Conservation (phyloP, 2,113 vertebrate species). For the Dendrocopos noguchii region DNA sequence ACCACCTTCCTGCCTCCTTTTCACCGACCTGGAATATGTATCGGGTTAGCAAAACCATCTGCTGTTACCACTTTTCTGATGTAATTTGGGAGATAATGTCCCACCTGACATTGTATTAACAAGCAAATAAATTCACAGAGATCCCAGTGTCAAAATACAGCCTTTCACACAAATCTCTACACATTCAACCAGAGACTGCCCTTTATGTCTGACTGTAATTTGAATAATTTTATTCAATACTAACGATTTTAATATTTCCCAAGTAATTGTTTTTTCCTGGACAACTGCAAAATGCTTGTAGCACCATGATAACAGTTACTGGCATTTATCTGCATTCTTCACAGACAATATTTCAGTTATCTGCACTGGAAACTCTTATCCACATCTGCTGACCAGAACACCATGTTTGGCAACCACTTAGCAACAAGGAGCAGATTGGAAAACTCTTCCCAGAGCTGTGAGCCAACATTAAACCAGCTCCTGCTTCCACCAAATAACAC, state of each 20-base stretch:
- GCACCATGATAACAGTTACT: not conserved
- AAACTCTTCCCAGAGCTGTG: not conserved
- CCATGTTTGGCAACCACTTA: not conserved
- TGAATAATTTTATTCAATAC: not conserved
- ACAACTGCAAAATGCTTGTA: not conserved
- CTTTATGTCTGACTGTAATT: not conserved
- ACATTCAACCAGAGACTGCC: not conserved
- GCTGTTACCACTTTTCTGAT: not conserved
- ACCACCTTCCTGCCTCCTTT: not conserved
- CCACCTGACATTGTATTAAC: not conserved
- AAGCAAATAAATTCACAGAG: not conserved
- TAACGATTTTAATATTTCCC: slow-evolving; percentile 1
- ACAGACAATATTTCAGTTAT: slow-evolving; percentile 1
- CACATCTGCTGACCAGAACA: not conserved
- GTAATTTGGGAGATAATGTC: not conserved
- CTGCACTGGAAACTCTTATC: not conserved
- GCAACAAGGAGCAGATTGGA: not conserved
- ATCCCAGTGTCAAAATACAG: not conserved
- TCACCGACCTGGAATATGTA: not conserved
- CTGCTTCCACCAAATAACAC: not conserved
- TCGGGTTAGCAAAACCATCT: not conserved
- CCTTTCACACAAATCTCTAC: not conserved
- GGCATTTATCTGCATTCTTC: slow-evolving; percentile 13
- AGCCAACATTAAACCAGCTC: not conserved
- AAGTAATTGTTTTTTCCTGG: not conserved